phyloP scores from a whole-genome alignment of 2,888 invertebrate genomes.

The Synergus japonicus region DNA sequence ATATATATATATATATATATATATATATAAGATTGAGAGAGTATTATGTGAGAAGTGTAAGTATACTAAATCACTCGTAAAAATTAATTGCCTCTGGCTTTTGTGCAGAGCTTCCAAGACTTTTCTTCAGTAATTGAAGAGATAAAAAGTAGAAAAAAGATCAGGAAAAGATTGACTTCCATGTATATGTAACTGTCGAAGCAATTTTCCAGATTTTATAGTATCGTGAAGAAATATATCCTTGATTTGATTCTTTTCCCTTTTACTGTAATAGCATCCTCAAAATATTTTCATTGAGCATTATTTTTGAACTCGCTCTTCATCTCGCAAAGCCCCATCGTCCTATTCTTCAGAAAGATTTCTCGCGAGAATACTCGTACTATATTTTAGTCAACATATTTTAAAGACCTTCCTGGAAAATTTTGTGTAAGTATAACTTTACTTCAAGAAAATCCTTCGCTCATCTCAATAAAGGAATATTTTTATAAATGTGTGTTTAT shows the following conservation, averaged over 20 bases:
- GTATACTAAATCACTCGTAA: too few species aligned
- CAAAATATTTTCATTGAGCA: slow-evolving; percentile 23
- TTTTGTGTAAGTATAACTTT: neutral
- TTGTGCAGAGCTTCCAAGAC: too few species aligned
- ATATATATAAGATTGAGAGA: too few species aligned
- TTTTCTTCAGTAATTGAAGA: too few species aligned
- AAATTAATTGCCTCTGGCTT: too few species aligned
- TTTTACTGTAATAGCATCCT: slow-evolving; percentile 1
- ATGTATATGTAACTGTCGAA: too few species aligned
- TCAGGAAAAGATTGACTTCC: too few species aligned
- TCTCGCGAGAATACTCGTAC: slow-evolving; percentile 1
- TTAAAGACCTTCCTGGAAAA: slow-evolving; percentile 18
- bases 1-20: too few species aligned
- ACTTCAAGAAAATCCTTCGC: neutral
- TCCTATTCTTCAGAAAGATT: slow-evolving; percentile 25
- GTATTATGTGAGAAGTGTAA: too few species aligned
- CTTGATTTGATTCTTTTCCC: neutral
- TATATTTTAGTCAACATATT: slow-evolving; percentile 37
- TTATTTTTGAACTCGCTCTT: slow-evolving; percentile 19
- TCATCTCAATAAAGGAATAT: neutral
- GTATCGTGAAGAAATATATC: neutral
- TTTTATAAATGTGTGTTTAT: neutral
- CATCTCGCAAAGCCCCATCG: slow-evolving; percentile 6
- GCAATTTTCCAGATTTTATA: too few species aligned
- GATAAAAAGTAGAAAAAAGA: too few species aligned